Evolutionary conservation across 2,888 invertebrate species (phyloP).

Genomic region (Heliconius cydno): DNA sequence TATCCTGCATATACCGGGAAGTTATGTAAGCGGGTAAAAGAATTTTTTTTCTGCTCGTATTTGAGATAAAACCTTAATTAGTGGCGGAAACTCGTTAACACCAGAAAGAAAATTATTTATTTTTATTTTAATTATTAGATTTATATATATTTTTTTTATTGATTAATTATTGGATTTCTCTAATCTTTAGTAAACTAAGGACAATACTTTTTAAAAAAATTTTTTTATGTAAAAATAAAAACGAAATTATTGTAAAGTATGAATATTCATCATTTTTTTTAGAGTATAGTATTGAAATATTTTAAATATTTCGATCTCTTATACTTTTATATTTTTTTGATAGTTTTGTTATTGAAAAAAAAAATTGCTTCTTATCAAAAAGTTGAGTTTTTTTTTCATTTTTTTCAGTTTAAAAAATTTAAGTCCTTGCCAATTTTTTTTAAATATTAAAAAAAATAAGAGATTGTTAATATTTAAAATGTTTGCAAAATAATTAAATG

Average conservation of each 20-base stretch:
- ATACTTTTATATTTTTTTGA: not conserved
- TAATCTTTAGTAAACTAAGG: not conserved
- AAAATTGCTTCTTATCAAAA: not conserved
- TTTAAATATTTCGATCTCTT: constrained; percentile 16
- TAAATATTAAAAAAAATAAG: not conserved
- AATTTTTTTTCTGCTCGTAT: not conserved
- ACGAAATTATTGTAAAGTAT: not conserved
- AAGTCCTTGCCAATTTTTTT: constrained; percentile 11
- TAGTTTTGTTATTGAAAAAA: too few species aligned
- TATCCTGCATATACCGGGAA: not conserved
- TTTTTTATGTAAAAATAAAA: not conserved
- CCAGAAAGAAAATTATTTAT: not conserved
- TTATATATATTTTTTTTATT: not conserved
- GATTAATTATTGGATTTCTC: not conserved
- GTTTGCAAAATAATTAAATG: not conserved
- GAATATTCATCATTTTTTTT: constrained; percentile 22
- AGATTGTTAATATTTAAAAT: constrained; percentile 6
- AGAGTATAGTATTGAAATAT: constrained; percentile 4
- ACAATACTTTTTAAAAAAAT: not conserved
- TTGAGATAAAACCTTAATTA: not conserved
- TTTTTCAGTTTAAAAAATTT: not conserved
- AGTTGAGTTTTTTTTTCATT: not conserved
- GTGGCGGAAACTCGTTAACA: not conserved
- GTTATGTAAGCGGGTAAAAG: too few species aligned
- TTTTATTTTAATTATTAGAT: not conserved